Percentiles rank a stretch among this genome's conserved stretches.
phyloP scores from a whole-genome alignment of 2,797 vertebrate genomes.

The Carcharodon carcharias region DNA sequence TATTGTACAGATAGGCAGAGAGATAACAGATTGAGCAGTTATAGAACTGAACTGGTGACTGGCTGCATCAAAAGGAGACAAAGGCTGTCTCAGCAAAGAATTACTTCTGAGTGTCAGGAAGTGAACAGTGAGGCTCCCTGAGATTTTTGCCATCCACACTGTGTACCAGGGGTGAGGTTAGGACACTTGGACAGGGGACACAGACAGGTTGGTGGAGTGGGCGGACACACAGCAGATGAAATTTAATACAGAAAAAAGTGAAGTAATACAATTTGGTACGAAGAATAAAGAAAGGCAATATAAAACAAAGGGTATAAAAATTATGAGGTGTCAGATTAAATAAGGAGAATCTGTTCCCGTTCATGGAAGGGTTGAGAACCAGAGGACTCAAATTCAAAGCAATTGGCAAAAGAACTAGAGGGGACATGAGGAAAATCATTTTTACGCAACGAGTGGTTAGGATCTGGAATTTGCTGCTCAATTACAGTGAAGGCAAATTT shows the following conservation, averaged over 20 bases:
- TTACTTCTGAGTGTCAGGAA: neutral
- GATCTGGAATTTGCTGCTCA: no score
- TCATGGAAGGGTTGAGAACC: no score
- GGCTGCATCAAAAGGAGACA: neutral
- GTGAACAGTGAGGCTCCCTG: neutral
- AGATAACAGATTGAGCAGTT: neutral
- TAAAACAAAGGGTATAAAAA: no score
- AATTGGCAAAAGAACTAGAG: no score
- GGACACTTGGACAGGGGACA: neutral
- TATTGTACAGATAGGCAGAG: neutral
- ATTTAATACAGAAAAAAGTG: neutral
- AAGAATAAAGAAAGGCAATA: neutral
- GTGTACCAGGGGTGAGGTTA: neutral
- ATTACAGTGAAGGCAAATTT: no score
- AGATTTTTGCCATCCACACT: neutral
- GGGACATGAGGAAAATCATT: no score
- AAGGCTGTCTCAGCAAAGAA: neutral
- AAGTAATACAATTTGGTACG: neutral
- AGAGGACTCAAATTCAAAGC: no score
- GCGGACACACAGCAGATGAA: neutral
- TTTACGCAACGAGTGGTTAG: no score
- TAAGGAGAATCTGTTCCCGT: no score
- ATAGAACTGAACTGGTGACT: neutral
- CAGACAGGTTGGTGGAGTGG: neutral
- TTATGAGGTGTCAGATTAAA: no score